Conservation (phyloP, 1,140 invertebrate species). For the Zaprionus taronus region DNA sequence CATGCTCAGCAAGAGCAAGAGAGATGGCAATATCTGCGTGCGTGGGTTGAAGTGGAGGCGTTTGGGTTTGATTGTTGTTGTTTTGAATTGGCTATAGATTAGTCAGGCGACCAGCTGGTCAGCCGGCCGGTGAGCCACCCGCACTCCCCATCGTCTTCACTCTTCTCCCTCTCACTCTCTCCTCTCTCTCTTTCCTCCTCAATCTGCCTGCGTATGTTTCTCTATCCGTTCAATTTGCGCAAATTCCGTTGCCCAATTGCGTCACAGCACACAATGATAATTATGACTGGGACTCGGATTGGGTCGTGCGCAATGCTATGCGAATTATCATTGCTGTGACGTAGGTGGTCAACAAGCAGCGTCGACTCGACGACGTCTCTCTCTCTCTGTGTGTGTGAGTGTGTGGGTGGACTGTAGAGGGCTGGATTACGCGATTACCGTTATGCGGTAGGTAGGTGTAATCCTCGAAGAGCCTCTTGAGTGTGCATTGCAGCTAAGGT, state of each 20-base stretch:
- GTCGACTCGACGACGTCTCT: not conserved
- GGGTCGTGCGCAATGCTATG: constrained; percentile 42
- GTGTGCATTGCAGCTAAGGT: no score
- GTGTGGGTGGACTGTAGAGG: constrained; percentile 4
- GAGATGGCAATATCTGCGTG: constrained; percentile 6
- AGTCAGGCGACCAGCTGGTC: constrained; percentile 44
- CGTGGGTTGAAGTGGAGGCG: constrained; percentile 24
- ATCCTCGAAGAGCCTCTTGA: not conserved
- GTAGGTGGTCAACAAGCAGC: not conserved
- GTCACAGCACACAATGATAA: constrained; percentile 66
- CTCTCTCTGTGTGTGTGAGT: constrained; percentile 4
- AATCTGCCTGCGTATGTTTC: constrained; percentile 36
- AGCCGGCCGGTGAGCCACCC: constrained; percentile 10
- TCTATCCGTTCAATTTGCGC: constrained; percentile 72
- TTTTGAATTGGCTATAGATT: constrained; percentile 28
- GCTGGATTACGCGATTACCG: not conserved
- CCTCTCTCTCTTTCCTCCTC: not conserved
- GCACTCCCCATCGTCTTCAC: constrained; percentile 8
- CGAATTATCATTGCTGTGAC: constrained; percentile 34
- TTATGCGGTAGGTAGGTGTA: not conserved
- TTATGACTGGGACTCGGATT: constrained; percentile 59
- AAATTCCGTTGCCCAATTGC: constrained; percentile 73
- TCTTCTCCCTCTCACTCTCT: not conserved
- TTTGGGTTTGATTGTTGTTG: constrained; percentile 8
- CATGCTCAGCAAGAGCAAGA: not conserved